phyloP scores from a whole-genome alignment of 2,888 invertebrate species.

The Agriopis aurantiaria region DNA sequence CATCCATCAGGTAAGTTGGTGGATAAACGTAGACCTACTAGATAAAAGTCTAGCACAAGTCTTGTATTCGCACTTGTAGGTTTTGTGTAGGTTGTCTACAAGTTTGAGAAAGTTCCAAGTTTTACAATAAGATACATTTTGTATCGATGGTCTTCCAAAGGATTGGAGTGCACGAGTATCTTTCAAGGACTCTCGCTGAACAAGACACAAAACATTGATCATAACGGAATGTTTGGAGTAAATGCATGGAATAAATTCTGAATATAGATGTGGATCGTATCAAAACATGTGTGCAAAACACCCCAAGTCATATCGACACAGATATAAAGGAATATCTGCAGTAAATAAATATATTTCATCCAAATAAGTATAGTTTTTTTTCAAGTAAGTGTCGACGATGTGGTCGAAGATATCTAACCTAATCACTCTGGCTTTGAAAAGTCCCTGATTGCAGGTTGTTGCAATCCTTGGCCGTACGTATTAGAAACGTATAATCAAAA shows the following conservation, averaged over 20 bases:
- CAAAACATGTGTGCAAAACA: too few species aligned
- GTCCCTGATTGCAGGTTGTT: too few species aligned
- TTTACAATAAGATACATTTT: conserved; percentile 4
- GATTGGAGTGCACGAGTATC: background rate
- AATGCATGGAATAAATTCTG: background rate
- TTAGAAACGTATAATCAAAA: too few species aligned
- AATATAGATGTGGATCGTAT: background rate
- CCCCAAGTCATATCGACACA: background rate
- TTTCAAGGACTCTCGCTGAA: conserved; percentile 9
- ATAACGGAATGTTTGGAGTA: conserved; percentile 5
- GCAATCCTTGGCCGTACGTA: too few species aligned
- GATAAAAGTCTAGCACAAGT: background rate
- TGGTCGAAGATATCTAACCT: too few species aligned
- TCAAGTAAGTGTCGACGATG: too few species aligned
- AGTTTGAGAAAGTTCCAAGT: background rate
- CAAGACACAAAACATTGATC: conserved; percentile 11
- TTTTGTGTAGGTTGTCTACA: background rate
- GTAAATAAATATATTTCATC: too few species aligned
- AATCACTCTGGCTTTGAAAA: too few species aligned
- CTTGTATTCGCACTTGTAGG: background rate
- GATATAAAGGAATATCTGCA: background rate
- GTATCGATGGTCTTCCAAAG: background rate
- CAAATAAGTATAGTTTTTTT: too few species aligned
- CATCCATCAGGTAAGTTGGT: too few species aligned
- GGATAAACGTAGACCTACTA: too few species aligned